These are phyloP conservation scores for Pristionchus exspectatus DNA, from an alignment of 2,888 invertebrate genomes.

Conservation along the genomic window DNA sequence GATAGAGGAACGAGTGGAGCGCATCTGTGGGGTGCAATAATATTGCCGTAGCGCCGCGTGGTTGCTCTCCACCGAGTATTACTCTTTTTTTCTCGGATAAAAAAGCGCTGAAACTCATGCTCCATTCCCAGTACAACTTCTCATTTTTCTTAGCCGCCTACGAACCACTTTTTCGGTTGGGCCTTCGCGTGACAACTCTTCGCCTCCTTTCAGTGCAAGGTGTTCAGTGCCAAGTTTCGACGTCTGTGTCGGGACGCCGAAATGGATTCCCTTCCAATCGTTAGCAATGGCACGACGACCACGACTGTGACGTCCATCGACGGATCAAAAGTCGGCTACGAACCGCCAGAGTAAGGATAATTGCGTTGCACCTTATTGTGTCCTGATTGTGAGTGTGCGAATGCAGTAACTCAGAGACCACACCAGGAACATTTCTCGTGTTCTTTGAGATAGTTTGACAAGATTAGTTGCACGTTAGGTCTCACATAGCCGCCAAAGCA, in stretches of 20 bases:
- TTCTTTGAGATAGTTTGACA: not conserved
- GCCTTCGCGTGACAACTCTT: not conserved
- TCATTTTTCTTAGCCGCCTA: constrained; percentile 1
- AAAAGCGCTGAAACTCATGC: not conserved
- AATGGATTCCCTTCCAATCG: not conserved
- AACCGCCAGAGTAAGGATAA: constrained; percentile 35
- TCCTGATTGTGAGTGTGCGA: not conserved
- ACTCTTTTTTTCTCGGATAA: not conserved
- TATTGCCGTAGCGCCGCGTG: not conserved
- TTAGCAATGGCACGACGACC: not conserved
- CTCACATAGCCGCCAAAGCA: not conserved
- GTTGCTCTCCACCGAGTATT: not conserved
- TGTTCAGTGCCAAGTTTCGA: constrained; percentile 34
- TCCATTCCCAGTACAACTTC: not conserved
- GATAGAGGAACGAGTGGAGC: not conserved
- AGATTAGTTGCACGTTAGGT: no score
- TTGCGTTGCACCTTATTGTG: not conserved
- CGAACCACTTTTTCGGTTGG: not conserved
- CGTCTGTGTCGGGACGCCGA: constrained; percentile 39
- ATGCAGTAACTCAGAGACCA: not conserved
- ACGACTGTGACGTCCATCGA: not conserved
- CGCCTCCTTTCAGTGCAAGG: not conserved
- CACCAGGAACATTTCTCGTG: not conserved
- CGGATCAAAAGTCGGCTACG: constrained; percentile 35
- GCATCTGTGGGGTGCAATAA: constrained; percentile 30